Evolutionary conservation across 2,113 vertebrate genomes (phyloP), one percentile per base, ranked within the genome.

Genomic region (Coreoperca whiteheadi): DNA sequence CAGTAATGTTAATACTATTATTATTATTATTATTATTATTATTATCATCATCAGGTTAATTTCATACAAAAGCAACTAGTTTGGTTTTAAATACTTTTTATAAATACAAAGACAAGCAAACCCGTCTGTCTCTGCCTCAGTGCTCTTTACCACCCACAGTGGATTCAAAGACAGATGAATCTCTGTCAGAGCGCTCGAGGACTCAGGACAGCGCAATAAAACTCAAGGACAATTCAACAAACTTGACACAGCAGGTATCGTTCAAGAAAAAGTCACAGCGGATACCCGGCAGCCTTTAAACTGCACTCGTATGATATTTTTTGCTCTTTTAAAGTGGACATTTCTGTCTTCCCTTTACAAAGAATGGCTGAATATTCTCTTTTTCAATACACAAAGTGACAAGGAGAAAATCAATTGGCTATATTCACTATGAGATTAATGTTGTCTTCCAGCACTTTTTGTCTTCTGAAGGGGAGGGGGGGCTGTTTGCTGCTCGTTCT

Each of bases 341-440:
- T 78, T 77, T 87, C 73, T 83, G 81, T 88, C 82, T 85, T 80
- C 84, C 85, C 82, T 85, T 88, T 77, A 41, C 64, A 87, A 87
- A 91, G 79, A 90, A 93, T 91, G 91, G 90, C 88, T 93, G 90
- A 88, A 90, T 85, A 82, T 91, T 90, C 85, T 90, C 60, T 84
- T 86, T 74, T 83, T 84, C 77, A 68, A 84, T 48, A 79, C 67
- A 88, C 56, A 41, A 71, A 91, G 87, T 86, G 85, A 87, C 68
- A 5, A 63, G 82, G 82, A 85, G 79, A 67, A 72, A 83, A 79
- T 87, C 79, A 56, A 61, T 54, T 50, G 83, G 83, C 84, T 89
- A 59, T 66, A 80, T 77, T 90, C 78, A 56, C 71, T 48, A 8
- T 59, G 75, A 84, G 81, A 84, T 75, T 60, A 69, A 70, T 50